Percentiles rank a stretch among this genome's conserved stretches.
These are phyloP conservation scores for Holacanthus passer DNA, from an alignment of 2,113 vertebrate species.

Conservation along the genomic window DNA sequence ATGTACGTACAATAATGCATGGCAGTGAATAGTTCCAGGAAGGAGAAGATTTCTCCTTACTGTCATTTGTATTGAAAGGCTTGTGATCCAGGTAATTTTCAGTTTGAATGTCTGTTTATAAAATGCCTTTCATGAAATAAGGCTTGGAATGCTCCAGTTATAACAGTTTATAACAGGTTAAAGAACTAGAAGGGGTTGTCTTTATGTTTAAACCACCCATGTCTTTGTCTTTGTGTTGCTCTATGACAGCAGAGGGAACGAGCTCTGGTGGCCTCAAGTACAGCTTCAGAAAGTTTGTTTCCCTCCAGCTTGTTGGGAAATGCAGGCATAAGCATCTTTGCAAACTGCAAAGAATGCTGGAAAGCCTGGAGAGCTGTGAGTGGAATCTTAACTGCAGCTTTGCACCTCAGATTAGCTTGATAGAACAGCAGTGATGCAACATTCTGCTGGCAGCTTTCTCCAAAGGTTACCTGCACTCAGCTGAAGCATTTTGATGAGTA, in stretches of 20 bases:
- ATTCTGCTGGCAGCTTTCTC: conserved; percentile 16
- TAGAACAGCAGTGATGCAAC: conserved; percentile 47
- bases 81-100: background rate
- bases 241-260: background rate
- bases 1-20: background rate
- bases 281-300: conserved; percentile 43
- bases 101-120: background rate
- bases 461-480: conserved; percentile 52
- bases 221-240: background rate
- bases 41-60: background rate
- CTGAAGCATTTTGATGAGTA: conserved; percentile 32
- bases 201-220: background rate
- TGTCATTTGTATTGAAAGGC: background rate
- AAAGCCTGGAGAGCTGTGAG: conserved; percentile 57
- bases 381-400: conserved; percentile 62
- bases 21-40: background rate
- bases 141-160: background rate
- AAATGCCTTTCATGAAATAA: background rate
- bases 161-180: background rate
- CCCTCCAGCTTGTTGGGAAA: conserved; percentile 50
- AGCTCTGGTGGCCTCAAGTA: background rate
- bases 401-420: conserved; percentile 54
- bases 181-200: background rate
- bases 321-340: conserved; percentile 61
- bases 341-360: conserved; percentile 60